These are phyloP conservation scores for Actinia tenebrosa DNA, from an alignment of 64 coral and sea anemone species.

Conservation along the genomic window DNA sequence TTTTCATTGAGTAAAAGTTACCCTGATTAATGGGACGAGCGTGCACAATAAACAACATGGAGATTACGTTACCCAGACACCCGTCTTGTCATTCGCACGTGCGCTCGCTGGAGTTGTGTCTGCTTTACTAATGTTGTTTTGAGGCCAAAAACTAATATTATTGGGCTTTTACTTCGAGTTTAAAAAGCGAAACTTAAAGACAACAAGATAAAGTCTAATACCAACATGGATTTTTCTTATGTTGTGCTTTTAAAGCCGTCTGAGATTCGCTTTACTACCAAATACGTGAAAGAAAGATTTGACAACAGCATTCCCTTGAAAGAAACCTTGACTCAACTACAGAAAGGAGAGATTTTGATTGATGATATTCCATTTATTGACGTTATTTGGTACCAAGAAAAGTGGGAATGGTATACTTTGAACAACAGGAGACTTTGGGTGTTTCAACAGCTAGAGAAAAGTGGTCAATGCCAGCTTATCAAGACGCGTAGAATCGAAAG, in stretches of 20 bases:
- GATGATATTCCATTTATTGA: slow-evolving; percentile 81
- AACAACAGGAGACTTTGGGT: slow-evolving; percentile 93
- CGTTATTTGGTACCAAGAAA: slow-evolving; percentile 83
- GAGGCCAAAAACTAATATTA: background rate
- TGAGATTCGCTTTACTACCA: slow-evolving; percentile 86
- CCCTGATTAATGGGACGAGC: background rate
- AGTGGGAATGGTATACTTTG: slow-evolving; percentile 91
- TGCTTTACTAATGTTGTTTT: background rate
- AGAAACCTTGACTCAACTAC: slow-evolving; percentile 72
- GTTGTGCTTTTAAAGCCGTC: slow-evolving; percentile 85
- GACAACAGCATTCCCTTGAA: slow-evolving; percentile 73
- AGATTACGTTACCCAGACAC: background rate
- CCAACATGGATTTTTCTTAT: slow-evolving; percentile 64
- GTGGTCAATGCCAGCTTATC: slow-evolving; percentile 55
- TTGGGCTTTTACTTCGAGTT: background rate
- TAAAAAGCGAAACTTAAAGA: background rate
- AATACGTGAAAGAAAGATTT: slow-evolving; percentile 58
- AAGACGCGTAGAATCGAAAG: slow-evolving; percentile 72
- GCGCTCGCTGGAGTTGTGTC: background rate
- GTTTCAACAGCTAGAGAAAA: slow-evolving; percentile 82
- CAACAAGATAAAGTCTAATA: background rate
- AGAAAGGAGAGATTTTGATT: slow-evolving; percentile 68
- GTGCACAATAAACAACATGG: background rate
- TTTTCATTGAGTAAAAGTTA: background rate
- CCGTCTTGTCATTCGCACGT: slow-evolving; percentile 6